Evolutionary conservation across 2,797 vertebrate species (phyloP).

Genomic region (Taenioides sp.): DNA sequence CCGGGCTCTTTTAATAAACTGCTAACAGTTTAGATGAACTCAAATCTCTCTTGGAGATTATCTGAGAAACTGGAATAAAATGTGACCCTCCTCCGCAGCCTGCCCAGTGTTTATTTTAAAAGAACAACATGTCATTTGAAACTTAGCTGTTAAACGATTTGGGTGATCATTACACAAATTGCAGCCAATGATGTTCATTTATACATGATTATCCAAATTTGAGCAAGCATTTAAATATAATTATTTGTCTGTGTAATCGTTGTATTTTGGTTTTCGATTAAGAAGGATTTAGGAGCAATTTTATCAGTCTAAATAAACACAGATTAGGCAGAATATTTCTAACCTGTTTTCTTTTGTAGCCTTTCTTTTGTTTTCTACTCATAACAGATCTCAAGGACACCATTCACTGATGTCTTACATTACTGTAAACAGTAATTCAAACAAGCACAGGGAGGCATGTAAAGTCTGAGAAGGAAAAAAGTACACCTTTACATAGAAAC

Average conservation of each 20-base stretch:
- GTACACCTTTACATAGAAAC: too few relatives aligned
- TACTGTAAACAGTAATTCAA: too few relatives aligned
- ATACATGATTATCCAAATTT: background rate
- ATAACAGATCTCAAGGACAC: too few relatives aligned
- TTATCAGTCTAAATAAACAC: too few relatives aligned
- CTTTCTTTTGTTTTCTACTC: too few relatives aligned
- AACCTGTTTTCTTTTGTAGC: too few relatives aligned
- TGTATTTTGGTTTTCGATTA: too few relatives aligned
- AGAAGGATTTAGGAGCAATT: too few relatives aligned
- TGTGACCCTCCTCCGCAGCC: background rate
- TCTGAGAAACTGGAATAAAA: background rate
- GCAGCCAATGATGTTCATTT: background rate
- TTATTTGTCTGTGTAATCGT: background rate
- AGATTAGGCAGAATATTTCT: too few relatives aligned
- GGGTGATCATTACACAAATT: background rate
- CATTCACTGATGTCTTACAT: too few relatives aligned
- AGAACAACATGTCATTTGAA: slow-evolving; percentile 4
- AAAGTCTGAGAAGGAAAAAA: too few relatives aligned
- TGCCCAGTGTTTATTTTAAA: slow-evolving; percentile 5
- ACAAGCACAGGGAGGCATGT: too few relatives aligned
- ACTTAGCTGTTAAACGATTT: background rate
- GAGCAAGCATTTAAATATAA: background rate
- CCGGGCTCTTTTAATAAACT: background rate
- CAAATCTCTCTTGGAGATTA: background rate
- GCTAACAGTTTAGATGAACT: slow-evolving; percentile 2